phyloP scores from a whole-genome alignment of 1,140 invertebrate genomes.

The Tetramorium simillimum region DNA sequence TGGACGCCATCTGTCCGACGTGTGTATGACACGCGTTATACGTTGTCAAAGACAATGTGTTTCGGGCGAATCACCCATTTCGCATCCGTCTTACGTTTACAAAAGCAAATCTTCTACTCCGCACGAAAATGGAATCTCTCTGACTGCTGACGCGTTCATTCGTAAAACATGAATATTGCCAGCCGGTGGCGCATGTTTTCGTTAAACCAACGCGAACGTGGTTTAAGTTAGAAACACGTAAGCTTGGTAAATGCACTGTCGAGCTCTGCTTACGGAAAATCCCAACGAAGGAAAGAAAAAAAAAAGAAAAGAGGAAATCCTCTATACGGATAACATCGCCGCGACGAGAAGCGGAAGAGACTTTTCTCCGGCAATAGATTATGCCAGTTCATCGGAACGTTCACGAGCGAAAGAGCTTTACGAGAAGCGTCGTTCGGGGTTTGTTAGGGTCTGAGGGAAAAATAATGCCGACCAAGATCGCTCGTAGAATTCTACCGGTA shows the following conservation, averaged over 20 bases:
- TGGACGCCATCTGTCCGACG: slow-evolving; percentile 70
- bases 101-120: background rate
- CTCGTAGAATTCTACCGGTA: slow-evolving; percentile 18
- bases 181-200: background rate
- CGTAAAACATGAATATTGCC: background rate
- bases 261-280: background rate
- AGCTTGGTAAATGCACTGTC: background rate
- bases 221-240: background rate
- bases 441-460: slow-evolving; percentile 62
- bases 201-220: background rate
- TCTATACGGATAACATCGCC: background rate
- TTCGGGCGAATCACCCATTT: background rate
- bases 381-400: slow-evolving; percentile 65
- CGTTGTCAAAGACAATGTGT: slow-evolving; percentile 9
- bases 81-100: too few relatives aligned
- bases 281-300: background rate
- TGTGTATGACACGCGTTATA: slow-evolving; percentile 65
- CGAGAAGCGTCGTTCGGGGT: slow-evolving; percentile 42
- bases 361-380: slow-evolving; percentile 51
- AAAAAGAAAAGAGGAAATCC: background rate
- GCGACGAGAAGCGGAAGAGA: slow-evolving; percentile 13
- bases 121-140: background rate
- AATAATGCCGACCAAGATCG: slow-evolving; percentile 64
- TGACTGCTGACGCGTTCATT: background rate
- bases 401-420: slow-evolving; percentile 11